A percentile compares a stretch with the other conserved stretches of the same genome.
Conservation (phyloP, 2,113 vertebrate genomes). For the Donacobius atricapilla region DNA sequence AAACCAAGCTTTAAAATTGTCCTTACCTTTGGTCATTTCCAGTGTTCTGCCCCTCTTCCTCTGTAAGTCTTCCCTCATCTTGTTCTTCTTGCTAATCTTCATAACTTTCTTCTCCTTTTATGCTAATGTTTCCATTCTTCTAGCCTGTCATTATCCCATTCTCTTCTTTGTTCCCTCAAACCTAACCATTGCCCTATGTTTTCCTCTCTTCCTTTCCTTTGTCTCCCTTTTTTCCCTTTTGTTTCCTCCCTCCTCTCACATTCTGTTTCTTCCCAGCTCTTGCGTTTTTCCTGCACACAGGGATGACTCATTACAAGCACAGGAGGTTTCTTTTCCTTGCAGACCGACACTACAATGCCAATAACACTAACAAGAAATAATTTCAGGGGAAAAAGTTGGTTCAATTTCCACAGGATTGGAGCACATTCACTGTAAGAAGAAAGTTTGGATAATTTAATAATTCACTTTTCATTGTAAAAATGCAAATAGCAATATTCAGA, state of each 20-base stretch:
- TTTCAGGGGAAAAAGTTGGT: background rate
- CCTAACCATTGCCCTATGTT: background rate
- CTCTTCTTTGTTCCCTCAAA: background rate
- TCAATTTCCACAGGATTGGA: background rate
- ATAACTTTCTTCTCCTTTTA: background rate
- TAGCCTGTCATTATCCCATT: background rate
- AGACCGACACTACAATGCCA: fast-evolving
- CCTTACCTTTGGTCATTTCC: background rate
- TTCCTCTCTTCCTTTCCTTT: background rate
- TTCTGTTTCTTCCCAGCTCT: background rate
- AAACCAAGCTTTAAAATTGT: background rate
- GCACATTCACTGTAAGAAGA: background rate
- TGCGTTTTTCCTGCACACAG: background rate
- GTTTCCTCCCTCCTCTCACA: background rate
- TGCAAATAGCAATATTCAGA: background rate
- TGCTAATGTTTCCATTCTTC: background rate
- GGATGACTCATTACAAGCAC: background rate
- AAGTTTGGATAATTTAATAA: background rate
- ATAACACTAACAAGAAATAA: background rate
- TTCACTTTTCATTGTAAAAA: background rate
- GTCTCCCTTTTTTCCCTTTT: background rate
- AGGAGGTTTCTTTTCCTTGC: background rate
- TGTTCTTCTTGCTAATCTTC: background rate
- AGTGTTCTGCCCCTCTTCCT: background rate
- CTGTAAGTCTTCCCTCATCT: background rate